Percentiles rank a stretch among this genome's conserved stretches.
phyloP scores from a whole-genome alignment of 2,797 vertebrate species.

The Phalloptychus januarius region DNA sequence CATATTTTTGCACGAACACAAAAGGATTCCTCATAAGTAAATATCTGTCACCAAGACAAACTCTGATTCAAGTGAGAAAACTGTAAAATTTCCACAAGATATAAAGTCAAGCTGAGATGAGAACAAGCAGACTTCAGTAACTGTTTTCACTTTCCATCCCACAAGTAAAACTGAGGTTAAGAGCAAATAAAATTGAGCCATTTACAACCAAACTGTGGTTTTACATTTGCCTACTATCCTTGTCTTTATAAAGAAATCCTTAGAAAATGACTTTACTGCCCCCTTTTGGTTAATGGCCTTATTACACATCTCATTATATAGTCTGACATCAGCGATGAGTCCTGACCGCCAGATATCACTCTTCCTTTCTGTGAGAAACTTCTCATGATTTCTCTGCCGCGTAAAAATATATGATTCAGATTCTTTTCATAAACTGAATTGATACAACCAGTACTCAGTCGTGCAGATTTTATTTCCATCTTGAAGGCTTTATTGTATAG shows the following conservation, averaged over 20 bases:
- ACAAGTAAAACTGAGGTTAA: conserved; percentile 29
- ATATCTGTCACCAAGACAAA: neutral
- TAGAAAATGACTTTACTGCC: conserved; percentile 62
- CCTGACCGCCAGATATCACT: conserved; percentile 15
- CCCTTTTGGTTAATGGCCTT: conserved; percentile 60
- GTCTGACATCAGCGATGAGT: conserved; percentile 73
- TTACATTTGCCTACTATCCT: conserved; percentile 26
- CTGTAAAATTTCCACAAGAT: neutral
- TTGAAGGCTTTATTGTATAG: neutral
- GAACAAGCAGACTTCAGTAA: neutral
- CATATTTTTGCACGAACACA: neutral
- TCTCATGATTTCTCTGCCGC: conserved; percentile 6
- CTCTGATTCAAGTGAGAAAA: neutral
- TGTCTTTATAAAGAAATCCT: conserved; percentile 9
- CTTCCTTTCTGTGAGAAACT: conserved; percentile 8
- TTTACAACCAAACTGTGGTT: conserved; percentile 47
- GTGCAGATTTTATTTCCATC: neutral
- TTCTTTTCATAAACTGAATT: neutral
- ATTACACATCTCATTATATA: conserved; percentile 70
- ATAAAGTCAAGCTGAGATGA: neutral
- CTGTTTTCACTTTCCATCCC: neutral
- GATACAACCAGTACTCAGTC: too few species aligned
- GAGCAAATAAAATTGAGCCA: conserved; percentile 20
- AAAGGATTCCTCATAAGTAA: neutral
- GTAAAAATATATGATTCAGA: conserved; percentile 8